A percentile compares a stretch with the other conserved stretches of the same genome.
Evolutionary conservation across 2,888 invertebrate species (phyloP).

Genomic region (Drosophila dives): DNA sequence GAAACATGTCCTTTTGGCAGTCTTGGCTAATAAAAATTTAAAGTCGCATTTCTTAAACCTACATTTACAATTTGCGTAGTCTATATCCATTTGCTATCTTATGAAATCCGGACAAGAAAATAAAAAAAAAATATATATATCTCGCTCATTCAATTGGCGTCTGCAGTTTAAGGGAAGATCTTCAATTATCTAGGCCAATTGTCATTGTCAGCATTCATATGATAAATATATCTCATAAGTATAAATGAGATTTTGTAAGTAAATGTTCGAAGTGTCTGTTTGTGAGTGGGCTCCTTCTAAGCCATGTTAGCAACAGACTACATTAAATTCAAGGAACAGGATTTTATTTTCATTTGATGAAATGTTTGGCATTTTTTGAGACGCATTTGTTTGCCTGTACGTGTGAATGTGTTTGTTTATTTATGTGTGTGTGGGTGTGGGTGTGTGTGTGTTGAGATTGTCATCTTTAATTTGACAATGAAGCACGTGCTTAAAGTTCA

Average conservation of each 20-base stretch:
- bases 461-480: constrained; percentile 29
- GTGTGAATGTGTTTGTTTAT: constrained; percentile 5
- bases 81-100: constrained; percentile 11
- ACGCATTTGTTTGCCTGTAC: constrained; percentile 13
- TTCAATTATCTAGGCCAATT: constrained; percentile 48
- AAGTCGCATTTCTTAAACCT: not conserved
- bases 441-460: not conserved
- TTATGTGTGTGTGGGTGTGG: not conserved
- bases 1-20: not conserved
- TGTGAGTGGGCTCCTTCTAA: constrained; percentile 38
- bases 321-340: constrained; percentile 40
- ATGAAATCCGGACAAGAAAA: constrained; percentile 3
- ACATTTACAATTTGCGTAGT: constrained; percentile 1
- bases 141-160: constrained; percentile 11
- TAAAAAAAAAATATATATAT: constrained; percentile 3
- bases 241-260: constrained; percentile 39
- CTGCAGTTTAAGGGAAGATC: constrained; percentile 34
- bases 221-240: constrained; percentile 46
- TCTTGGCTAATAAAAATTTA: constrained; percentile 7
- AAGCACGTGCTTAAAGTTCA: constrained; percentile 14
- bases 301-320: constrained; percentile 42
- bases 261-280: constrained; percentile 20
- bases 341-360: constrained; percentile 62
- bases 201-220: constrained; percentile 32
- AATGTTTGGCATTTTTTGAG: constrained; percentile 51